phyloP scores from a whole-genome alignment of 2,113 vertebrate genomes.

The Toxotes jaculatrix region DNA sequence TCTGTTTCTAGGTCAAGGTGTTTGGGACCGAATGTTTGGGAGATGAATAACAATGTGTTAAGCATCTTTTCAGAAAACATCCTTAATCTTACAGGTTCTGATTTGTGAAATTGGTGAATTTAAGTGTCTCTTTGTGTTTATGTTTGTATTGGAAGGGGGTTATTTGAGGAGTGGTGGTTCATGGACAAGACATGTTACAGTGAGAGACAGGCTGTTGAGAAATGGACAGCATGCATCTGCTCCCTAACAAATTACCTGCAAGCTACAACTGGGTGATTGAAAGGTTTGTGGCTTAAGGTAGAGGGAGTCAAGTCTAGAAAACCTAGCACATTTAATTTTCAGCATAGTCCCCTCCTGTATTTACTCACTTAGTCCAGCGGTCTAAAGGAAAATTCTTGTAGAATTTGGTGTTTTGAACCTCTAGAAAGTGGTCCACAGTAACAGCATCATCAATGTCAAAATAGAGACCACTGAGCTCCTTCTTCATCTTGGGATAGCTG shows the following conservation, averaged over 20 bases:
- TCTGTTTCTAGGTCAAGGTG: neutral
- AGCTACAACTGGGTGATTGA: neutral
- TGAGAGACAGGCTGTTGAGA: conserved; percentile 1
- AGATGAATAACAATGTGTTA: conserved; percentile 10
- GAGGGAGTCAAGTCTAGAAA: too few relatives aligned
- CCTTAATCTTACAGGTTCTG: neutral
- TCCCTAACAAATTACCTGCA: neutral
- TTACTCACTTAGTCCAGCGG: too few relatives aligned
- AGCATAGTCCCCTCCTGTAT: too few relatives aligned
- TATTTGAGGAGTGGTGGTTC: neutral
- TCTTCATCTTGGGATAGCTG: too few relatives aligned
- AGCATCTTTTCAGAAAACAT: conserved; percentile 15
- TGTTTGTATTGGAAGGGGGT: neutral
- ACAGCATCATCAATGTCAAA: too few relatives aligned
- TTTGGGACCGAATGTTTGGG: neutral
- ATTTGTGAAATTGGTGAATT: neutral
- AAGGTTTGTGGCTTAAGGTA: too few relatives aligned
- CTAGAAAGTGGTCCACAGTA: too few relatives aligned
- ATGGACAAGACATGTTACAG: conserved; percentile 11
- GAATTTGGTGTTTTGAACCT: too few relatives aligned
- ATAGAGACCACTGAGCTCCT: too few relatives aligned
- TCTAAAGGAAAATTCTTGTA: too few relatives aligned
- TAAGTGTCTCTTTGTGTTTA: neutral
- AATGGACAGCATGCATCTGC: conserved; percentile 1
- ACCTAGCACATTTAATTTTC: too few relatives aligned